Evolutionary conservation across 2,888 invertebrate species (phyloP).

Genomic region (Caenorhabditis sulstoni): DNA sequence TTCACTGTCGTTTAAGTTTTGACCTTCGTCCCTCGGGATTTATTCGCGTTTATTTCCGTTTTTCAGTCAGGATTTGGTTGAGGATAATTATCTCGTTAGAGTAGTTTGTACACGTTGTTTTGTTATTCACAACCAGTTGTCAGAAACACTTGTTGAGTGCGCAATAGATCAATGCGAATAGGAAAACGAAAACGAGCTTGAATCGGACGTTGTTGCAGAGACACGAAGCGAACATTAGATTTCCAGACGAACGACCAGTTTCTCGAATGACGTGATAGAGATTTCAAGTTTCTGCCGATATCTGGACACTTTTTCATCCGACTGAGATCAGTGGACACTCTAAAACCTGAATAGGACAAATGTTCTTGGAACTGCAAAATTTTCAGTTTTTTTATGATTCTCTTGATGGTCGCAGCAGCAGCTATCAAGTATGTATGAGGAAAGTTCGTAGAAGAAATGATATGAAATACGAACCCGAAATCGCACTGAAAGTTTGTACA

Average conservation of each 20-base stretch:
- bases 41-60: neutral
- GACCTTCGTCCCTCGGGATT: neutral
- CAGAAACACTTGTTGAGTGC: neutral
- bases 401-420: too few relatives aligned
- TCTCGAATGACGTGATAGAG: constrained; percentile 21
- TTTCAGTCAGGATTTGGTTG: neutral
- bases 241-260: constrained; percentile 28
- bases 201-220: neutral
- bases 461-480: too few relatives aligned
- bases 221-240: constrained; percentile 20
- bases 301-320: too few relatives aligned
- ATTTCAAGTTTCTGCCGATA: neutral
- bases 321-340: too few relatives aligned
- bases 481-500: neutral
- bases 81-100: neutral
- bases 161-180: too few relatives aligned
- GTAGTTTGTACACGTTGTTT: neutral
- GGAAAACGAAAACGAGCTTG: neutral
- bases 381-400: too few relatives aligned
- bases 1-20: neutral
- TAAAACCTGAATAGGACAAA: too few relatives aligned
- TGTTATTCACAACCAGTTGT: neutral
- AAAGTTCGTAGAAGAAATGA: too few relatives aligned
- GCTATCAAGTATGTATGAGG: too few relatives aligned
- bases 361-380: too few relatives aligned